phyloP scores from a whole-genome alignment of 2,797 vertebrate species.

The Sebastes dallii region DNA sequence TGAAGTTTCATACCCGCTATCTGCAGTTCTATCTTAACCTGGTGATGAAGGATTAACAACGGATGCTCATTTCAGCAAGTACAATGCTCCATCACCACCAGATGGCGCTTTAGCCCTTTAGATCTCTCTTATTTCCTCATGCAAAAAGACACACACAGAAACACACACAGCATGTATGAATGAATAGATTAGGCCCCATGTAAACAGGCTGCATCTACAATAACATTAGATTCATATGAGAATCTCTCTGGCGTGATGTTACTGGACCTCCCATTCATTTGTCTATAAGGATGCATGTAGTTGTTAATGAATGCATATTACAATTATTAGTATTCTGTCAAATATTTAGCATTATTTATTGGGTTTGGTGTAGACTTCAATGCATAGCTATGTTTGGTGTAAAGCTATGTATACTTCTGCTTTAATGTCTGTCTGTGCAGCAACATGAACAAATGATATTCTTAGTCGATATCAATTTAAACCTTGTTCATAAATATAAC shows the following conservation, averaged over 20 bases:
- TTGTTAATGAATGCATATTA: slow-evolving; percentile 56
- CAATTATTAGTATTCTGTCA: slow-evolving; percentile 63
- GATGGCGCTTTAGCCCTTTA: slow-evolving; percentile 84
- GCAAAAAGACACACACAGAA: slow-evolving; percentile 1
- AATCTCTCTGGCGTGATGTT: slow-evolving; percentile 36
- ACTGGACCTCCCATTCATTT: slow-evolving; percentile 57
- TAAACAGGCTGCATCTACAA: slow-evolving; percentile 58
- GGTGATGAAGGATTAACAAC: slow-evolving; percentile 9
- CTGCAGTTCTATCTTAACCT: not conserved
- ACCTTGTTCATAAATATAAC: slow-evolving; percentile 3
- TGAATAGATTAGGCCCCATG: slow-evolving; percentile 61
- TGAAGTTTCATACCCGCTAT: not conserved
- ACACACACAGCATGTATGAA: slow-evolving; percentile 43
- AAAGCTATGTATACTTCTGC: slow-evolving; percentile 22
- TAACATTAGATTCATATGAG: slow-evolving; percentile 55
- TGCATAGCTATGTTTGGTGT: slow-evolving; percentile 31
- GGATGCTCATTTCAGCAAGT: not conserved
- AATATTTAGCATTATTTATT: slow-evolving; percentile 68
- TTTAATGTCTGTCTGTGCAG: slow-evolving; percentile 27
- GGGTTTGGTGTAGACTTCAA: slow-evolving; percentile 20
- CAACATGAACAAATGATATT: slow-evolving; percentile 29
- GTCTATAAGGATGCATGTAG: slow-evolving; percentile 58
- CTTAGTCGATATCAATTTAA: slow-evolving; percentile 20
- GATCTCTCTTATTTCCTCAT: slow-evolving; percentile 36
- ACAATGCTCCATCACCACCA: slow-evolving; percentile 64